Conservation (phyloP, 2,113 vertebrate species). For the Puma concolor region DNA sequence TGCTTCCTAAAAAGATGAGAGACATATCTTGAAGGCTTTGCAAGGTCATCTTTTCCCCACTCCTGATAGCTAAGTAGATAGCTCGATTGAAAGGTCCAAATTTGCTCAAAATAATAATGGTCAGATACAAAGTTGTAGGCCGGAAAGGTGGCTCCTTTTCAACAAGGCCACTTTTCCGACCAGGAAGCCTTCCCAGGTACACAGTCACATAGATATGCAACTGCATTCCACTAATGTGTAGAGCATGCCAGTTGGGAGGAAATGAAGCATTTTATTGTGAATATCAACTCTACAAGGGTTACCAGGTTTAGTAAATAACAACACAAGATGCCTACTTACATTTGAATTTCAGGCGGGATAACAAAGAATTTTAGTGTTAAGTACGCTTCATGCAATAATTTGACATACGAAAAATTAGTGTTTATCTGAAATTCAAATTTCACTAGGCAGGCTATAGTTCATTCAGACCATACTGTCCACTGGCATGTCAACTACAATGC, state of each 20-base stretch:
- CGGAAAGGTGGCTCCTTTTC: not conserved
- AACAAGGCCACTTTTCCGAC: not conserved
- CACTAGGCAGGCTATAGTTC: not conserved
- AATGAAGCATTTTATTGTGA: not conserved
- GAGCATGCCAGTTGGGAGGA: not conserved
- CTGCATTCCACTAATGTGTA: not conserved
- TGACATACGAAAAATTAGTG: not conserved
- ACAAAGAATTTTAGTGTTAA: not conserved
- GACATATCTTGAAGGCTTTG: not conserved
- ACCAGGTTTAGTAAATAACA: not conserved
- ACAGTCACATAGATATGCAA: not conserved
- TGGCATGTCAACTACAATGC: not conserved
- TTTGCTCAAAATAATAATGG: not conserved
- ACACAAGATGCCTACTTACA: not conserved
- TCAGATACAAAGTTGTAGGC: not conserved
- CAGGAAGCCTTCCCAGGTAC: not conserved
- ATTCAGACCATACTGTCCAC: not conserved
- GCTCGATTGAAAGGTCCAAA: not conserved
- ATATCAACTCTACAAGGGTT: not conserved
- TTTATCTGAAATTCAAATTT: not conserved
- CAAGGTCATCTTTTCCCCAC: not conserved
- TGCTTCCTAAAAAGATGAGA: not conserved
- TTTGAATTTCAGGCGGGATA: not conserved
- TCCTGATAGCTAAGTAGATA: not conserved
- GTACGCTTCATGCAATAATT: not conserved